Evolutionary conservation across 2,888 invertebrate species (phyloP).

Genomic region (Nasonovia ribisnigri): DNA sequence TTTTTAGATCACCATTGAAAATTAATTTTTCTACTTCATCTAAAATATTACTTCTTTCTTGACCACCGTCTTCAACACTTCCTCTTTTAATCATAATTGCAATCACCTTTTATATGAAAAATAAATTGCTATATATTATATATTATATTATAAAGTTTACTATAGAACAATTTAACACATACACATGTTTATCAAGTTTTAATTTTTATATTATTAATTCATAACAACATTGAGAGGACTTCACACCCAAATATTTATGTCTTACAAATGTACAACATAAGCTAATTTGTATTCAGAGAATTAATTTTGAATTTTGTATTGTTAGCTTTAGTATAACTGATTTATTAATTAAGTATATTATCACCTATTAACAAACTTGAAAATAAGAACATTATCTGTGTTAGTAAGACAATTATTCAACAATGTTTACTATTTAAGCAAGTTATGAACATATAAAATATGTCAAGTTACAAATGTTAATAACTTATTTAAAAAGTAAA

Average conservation of each 20-base stretch:
- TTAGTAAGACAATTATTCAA: not conserved
- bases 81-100: constrained; percentile 90
- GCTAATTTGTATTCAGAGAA: not conserved
- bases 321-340: not conserved
- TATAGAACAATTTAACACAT: not conserved
- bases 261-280: not conserved
- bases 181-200: not conserved
- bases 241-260: not conserved
- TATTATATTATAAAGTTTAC: not conserved
- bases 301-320: not conserved
- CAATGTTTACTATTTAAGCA: not conserved
- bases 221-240: not conserved
- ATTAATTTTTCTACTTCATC: constrained; percentile 84
- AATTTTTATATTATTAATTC: not conserved
- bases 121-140: not conserved
- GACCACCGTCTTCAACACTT: constrained; percentile 81
- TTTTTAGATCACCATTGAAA: constrained; percentile 76
- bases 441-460: not conserved
- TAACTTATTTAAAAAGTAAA: not conserved
- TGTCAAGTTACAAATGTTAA: not conserved
- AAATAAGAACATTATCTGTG: not conserved
- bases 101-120: constrained; percentile 77
- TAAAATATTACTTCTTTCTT: constrained; percentile 78
- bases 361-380: not conserved
- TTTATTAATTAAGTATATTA: too few species aligned